Conservation (phyloP, 2,888 invertebrate species). For the Lithophane socia region DNA sequence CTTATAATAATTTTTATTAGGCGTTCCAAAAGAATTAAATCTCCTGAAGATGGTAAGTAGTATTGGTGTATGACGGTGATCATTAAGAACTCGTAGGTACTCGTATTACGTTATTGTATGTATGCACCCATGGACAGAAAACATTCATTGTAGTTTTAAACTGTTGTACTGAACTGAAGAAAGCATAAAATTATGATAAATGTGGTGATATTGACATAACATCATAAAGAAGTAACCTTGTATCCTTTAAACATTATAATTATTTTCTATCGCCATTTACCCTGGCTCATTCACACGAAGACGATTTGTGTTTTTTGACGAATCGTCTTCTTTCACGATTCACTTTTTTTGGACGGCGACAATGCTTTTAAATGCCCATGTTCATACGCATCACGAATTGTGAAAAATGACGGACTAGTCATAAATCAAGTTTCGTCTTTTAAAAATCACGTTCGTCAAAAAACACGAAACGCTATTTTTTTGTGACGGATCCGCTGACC, state of each 20-base stretch:
- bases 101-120: not conserved
- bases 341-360: too few relatives aligned
- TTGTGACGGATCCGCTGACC: too few relatives aligned
- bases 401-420: too few relatives aligned
- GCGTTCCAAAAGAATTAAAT: slow-evolving; percentile 21
- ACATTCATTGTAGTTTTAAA: not conserved
- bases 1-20: not conserved
- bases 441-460: too few relatives aligned
- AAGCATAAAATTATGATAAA: not conserved
- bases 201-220: not conserved
- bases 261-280: not conserved
- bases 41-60: slow-evolving; percentile 4
- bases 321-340: too few relatives aligned
- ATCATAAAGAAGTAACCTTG: not conserved
- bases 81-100: too few relatives aligned
- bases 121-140: not conserved
- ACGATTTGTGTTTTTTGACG: too few relatives aligned
- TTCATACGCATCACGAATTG: too few relatives aligned
- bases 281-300: too few relatives aligned
- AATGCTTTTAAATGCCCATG: too few relatives aligned
- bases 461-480: too few relatives aligned
- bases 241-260: not conserved
- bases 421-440: too few relatives aligned
- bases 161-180: not conserved
- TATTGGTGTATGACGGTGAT: not conserved